Evolutionary conservation across 2,797 vertebrate genomes (phyloP).

Genomic region (Poecilia picta): DNA sequence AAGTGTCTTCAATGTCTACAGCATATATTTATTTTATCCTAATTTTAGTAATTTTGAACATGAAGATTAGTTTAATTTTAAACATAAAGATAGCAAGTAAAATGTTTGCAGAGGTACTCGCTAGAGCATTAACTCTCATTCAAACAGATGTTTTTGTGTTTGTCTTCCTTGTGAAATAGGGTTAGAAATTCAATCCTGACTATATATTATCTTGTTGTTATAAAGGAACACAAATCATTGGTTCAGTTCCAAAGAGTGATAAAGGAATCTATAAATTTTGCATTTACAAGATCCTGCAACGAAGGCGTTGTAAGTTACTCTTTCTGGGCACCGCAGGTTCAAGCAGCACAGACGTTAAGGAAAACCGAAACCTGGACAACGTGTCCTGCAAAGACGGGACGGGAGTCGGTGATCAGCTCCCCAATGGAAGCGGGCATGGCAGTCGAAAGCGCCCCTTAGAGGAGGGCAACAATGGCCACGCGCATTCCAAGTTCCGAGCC

Average conservation of each 20-base stretch:
- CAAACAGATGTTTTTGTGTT: conserved; percentile 18
- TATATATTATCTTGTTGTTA: conserved; percentile 42
- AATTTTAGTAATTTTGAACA: background rate
- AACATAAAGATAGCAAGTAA: conserved; percentile 12
- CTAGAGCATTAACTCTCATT: conserved; percentile 1
- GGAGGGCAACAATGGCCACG: conserved; percentile 93
- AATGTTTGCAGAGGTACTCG: conserved; percentile 11
- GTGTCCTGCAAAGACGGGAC: conserved; percentile 89
- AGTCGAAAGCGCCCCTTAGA: conserved; percentile 93
- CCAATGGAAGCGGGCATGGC: conserved; percentile 88
- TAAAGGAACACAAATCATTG: conserved; percentile 93
- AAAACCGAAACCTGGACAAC: conserved; percentile 96
- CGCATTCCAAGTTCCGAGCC: conserved; percentile 89
- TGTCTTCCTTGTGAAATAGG: conserved; percentile 5
- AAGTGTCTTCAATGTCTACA: background rate
- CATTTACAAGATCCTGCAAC: conserved; percentile 99
- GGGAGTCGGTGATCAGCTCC: conserved; percentile 86
- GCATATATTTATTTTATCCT: background rate
- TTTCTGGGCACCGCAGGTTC: conserved; percentile 99
- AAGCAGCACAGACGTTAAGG: conserved; percentile 97
- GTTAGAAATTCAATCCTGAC: conserved; percentile 11
- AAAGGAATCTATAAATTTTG: conserved; percentile 99
- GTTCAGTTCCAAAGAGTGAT: conserved; percentile 96
- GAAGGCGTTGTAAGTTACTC: conserved; percentile 99
- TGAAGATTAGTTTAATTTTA: conserved; percentile 22